A percentile compares a stretch with the other conserved stretches of the same genome.
These are phyloP conservation scores for Sitta carolinensis DNA, from an alignment of 2,797 vertebrate genomes.

Conservation along the genomic window DNA sequence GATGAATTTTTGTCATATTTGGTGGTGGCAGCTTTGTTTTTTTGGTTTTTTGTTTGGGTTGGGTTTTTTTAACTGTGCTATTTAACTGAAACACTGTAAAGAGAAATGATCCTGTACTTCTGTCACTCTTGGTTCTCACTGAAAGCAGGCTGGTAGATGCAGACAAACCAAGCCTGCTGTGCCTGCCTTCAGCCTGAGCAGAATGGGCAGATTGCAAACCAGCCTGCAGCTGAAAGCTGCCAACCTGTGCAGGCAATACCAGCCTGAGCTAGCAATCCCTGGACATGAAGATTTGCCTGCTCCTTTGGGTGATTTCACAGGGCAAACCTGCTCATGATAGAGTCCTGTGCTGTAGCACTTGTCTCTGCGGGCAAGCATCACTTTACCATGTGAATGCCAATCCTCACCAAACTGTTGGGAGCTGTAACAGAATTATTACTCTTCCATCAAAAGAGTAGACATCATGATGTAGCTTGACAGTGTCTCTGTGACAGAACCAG, in stretches of 20 bases:
- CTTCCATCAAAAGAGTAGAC: not conserved
- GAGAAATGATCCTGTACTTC: not conserved
- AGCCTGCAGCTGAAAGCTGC: not conserved
- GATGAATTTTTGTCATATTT: not conserved
- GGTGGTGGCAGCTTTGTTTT: rapidly evolving
- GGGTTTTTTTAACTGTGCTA: not conserved
- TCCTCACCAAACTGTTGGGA: not conserved
- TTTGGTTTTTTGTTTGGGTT: not conserved
- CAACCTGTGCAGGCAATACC: not conserved
- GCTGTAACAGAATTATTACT: not conserved
- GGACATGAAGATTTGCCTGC: not conserved
- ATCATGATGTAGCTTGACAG: not conserved
- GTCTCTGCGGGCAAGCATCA: not conserved
- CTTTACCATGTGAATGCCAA: not conserved
- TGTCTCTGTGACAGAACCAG: not conserved
- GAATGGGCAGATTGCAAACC: not conserved
- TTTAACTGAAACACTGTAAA: not conserved
- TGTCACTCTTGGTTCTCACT: not conserved
- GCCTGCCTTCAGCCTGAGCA: not conserved
- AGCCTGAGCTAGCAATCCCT: not conserved
- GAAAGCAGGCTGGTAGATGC: not conserved
- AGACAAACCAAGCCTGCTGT: not conserved
- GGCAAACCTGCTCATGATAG: rapidly evolving
- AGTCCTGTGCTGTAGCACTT: not conserved
- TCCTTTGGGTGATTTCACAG: not conserved